Base-by-base conservation (phyloP, 2,888 invertebrate species). In the Nymphalis urticae region DNA sequence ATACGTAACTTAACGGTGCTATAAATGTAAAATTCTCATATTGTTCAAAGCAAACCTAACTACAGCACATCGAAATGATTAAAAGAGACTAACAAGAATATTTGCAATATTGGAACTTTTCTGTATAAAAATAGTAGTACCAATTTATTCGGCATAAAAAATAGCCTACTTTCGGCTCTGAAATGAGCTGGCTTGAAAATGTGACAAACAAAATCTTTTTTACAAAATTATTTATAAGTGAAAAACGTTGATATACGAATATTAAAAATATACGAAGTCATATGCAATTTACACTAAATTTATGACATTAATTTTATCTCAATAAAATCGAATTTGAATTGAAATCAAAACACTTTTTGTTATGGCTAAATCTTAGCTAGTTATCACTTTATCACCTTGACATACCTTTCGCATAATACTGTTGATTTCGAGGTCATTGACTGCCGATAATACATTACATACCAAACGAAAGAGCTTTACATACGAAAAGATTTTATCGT, bases 301-400 rank as follows among this genome's bases (percentile, higher is more conserved):
- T 32, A 27, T 61, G n/a, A 36, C 13, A 50, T 53, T 32, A 19
- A 48, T 66, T 61, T 66, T 62, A 48, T 62, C 54, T 54, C 27
- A 24, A 48, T 48, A 48, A 62, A 54, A 21, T 32, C 24, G n/a
- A 21, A 62, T 56, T 27, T 19, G 66, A 65, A 67, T 61, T 58
- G 32, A 60, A 64, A 48, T 42, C 27, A 24, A 68, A 70, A 62
- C 61, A 51, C 36, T 62, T 42, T 65, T 62, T 61, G 63, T 81
- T 81, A 79, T 81, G 80, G 79, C 77, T 79, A 79, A 76, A 76
- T 71, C 73, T 73, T 32, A 32, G 82, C 83, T 82, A 84, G 77
- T 82, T 84, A 85, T 89, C 83, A 83, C 85, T 84, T 82, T 84
- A 85, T 89, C 83, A 84, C 85, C 84, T 85, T 85, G 83, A 82